Evolutionary conservation across 2,888 invertebrate species (phyloP).

Genomic region (Plutella xylostella): DNA sequence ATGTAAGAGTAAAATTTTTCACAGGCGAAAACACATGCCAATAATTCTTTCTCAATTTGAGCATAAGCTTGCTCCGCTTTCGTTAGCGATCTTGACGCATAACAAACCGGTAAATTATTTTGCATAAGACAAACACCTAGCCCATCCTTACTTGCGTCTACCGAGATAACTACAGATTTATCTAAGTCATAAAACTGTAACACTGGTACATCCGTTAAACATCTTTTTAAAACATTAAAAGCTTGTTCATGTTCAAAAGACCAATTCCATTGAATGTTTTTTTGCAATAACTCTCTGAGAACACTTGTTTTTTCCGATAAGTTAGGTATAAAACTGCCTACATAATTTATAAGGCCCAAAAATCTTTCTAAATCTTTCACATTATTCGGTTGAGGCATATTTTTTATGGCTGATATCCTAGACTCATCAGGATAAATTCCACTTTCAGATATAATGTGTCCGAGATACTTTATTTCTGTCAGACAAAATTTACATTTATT

Average conservation of each 20-base stretch:
- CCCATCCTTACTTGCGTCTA: constrained; percentile 17
- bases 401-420: constrained; percentile 16
- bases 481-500: constrained; percentile 5
- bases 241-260: neutral
- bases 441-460: constrained; percentile 1
- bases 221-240: neutral
- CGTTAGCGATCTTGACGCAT: constrained; percentile 17
- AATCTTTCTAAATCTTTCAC: constrained; percentile 19
- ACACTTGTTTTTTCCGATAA: constrained; percentile 17
- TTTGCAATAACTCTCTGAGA: constrained; percentile 17
- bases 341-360: constrained; percentile 21
- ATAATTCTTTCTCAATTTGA: constrained; percentile 8
- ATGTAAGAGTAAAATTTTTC: constrained; percentile 8
- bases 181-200: constrained; percentile 17
- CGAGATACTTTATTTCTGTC: constrained; percentile 4
- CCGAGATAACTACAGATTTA: constrained; percentile 13
- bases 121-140: constrained; percentile 20
- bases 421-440: constrained; percentile 16
- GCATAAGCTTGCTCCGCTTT: constrained; percentile 2
- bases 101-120: constrained; percentile 17
- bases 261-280: constrained; percentile 2
- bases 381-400: constrained; percentile 19
- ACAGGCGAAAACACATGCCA: constrained; percentile 8
- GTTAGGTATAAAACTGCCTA: constrained; percentile 19
- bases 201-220: constrained; percentile 13